phyloP scores from a whole-genome alignment of 2,797 vertebrate species.

The Karalla daura region DNA sequence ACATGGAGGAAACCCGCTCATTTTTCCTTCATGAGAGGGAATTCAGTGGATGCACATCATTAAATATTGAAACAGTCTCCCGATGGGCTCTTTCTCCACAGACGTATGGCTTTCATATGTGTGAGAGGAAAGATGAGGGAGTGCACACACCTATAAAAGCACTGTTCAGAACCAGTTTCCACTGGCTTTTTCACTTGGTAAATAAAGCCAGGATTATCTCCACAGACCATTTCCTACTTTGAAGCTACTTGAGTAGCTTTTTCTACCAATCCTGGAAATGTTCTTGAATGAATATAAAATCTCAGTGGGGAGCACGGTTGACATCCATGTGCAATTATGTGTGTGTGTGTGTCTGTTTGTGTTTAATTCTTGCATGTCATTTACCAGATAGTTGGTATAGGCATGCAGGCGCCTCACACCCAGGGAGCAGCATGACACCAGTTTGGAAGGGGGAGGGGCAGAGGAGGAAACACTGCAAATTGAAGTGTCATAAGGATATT shows the following conservation, averaged over 20 bases:
- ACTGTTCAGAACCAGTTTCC: slow-evolving; percentile 4
- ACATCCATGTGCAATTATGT: background rate
- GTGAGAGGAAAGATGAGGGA: slow-evolving; percentile 2
- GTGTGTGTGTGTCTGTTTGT: slow-evolving; percentile 13
- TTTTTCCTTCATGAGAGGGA: background rate
- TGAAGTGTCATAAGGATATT: slow-evolving; percentile 71
- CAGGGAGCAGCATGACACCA: slow-evolving; percentile 16
- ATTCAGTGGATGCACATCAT: background rate
- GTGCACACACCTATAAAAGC: background rate
- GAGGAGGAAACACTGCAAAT: slow-evolving; percentile 29
- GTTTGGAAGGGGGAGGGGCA: background rate
- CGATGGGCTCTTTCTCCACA: background rate
- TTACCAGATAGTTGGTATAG: slow-evolving; percentile 13
- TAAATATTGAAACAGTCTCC: slow-evolving; percentile 9
- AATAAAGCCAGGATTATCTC: slow-evolving; percentile 6
- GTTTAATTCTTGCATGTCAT: slow-evolving; percentile 17
- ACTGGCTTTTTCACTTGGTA: slow-evolving; percentile 1
- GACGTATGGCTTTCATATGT: slow-evolving; percentile 20
- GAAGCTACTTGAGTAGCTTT: background rate
- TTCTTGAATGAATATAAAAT: background rate
- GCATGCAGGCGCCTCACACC: slow-evolving; percentile 31
- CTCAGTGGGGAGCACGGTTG: background rate
- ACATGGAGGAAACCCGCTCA: background rate
- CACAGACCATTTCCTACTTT: background rate
- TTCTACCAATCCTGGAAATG: slow-evolving; percentile 7